Base-by-base conservation (phyloP, 2,888 invertebrate genomes). In the Brenthis hecate region DNA sequence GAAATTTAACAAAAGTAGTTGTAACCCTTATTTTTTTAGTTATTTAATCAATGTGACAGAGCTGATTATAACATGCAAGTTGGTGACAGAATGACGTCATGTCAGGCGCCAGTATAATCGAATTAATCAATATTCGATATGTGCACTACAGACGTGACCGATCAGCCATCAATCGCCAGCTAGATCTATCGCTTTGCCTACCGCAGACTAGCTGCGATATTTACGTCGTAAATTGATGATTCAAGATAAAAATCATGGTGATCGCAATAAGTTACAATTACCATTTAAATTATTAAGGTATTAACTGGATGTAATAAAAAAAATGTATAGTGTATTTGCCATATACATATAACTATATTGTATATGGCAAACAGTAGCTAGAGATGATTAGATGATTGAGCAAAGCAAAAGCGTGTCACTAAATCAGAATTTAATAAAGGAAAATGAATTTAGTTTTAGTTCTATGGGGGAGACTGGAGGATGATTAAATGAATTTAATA, bases 151-250 rank as follows among this genome's bases (percentile, higher is more conserved):
- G 74, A 91, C 91, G 91, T 91, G 92, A 90, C 85, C 86, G 88
- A 88, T 91, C 84, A 83, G 72, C 76, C 82, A 85, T 86, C 86
- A 84, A 89, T 89, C 85, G 81, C 80, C 80, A 82, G 83, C 83
- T 85, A 82, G 85, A 86, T 87, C 85, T 85, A 80, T 75, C 72
- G 75, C 73, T 67, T 75, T 83, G 87, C 90, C 91, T 91, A 91
- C 89, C 91, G 91, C 91, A 89, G 89, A 72, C 79, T 74, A 55
- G 56, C 76, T 69, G 72, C 78, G 73, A 80, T 73, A 72, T 71
- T 75, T 74, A 67, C 56, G 65, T 66, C 66, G 62, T n/a, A n/a
- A n/a, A n/a, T n/a, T n/a, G n/a, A n/a, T 23, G 54, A 65, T 68
- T 62, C 28, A 55, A 61, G 68, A 73, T 75, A 73, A 69, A 56